Evolutionary conservation across 2,113 vertebrate genomes (phyloP), one percentile per base, ranked within the genome.

Genomic region (Etheostoma cragini): DNA sequence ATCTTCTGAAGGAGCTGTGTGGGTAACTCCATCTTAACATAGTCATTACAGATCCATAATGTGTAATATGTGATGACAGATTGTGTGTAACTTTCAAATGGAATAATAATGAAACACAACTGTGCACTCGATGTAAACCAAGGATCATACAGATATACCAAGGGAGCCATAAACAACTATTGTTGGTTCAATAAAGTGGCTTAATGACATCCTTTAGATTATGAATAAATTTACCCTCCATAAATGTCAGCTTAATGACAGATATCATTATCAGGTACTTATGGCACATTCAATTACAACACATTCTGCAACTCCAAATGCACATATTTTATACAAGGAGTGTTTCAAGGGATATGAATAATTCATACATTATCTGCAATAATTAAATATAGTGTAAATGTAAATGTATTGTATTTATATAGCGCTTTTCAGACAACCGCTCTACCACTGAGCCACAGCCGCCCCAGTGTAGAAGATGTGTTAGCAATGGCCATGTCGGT

Each of bases 41-140:
- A 57, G 70, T 54, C 75, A 85, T 90, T 83, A 83, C 8, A 35
- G 53, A 80, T 61, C 19, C 30, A 75, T 83, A 70, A 78, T 74
- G 62, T 63, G 11, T 42, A 70, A 50, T 24, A 66, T n/a, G 16
- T 13, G 26, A 60, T 81, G 79, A 86, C 30, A 72, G 72, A 87
- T 58, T 67, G 16, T 62, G 35, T 68, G 45, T 76, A 78, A 72
- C 53, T 60, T 68, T 76, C 54, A 73, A 33, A 80, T 78, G 61
- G 56, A 84, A 78, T 76, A 69, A 74, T 74, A 72, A 87, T 79
- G 53, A 84, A 33, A 57, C 13, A 75, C 78, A 67, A 26, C 76
- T 70, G 17, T 24, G 58, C 38, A 35, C n/a, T 74, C 1, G 30
- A 19, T 46, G 76, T 60, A 81, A 76, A 74, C 70, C 30, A 62